Base-by-base conservation (phyloP, 2,888 invertebrate genomes). In the Fabriciana adippe region DNA sequence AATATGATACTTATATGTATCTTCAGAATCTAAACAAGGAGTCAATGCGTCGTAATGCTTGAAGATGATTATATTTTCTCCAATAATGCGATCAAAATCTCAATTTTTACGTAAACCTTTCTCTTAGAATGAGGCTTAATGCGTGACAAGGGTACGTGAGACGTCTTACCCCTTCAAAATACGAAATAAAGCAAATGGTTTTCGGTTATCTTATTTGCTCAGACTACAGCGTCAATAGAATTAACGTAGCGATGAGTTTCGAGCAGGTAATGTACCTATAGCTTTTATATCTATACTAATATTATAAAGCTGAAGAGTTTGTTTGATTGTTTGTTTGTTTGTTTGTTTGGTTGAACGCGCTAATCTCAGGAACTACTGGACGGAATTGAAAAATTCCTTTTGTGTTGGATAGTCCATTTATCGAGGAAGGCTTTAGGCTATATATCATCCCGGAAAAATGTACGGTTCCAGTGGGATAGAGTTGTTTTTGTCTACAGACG, bases 131-230 rank as follows among this genome's bases (percentile, higher is more conserved):
- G 59, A 66, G 51, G 67, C 64, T 72, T 63, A 67, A 55, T 72
- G 67, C 72, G 74, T 74, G 75, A 75, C 74, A 57, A 70, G 73
- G 70, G 72, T 73, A 66, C 68, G 59, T 69, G 67, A 71, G 68
- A 59, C 61, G 67, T 57, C 45, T 67, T 61, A 60, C 67, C 70
- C 45, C 66, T 70, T 70, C 55, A 69, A 71, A 71, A 70, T 69
- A 72, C 70, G 68, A 73, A 71, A 69, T 71, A 71, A 69, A 68
- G 67, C 66, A 70, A 70, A 72, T 68, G 68, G 71, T 72, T 70
- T 73, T 75, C 65, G 70, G 73, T 75, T 81, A 81, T 79, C 78
- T 79, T 77, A 78, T 80, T 79, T 79, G 75, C 74, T 69, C 78
- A 81, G 76, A 73, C 74, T 73, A 73, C 67, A 71, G 61, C 67